Percentiles rank a stretch among this genome's conserved stretches.
Evolutionary conservation across 2,797 vertebrate genomes (phyloP).

Genomic region (Spinibarbus caldwelli): DNA sequence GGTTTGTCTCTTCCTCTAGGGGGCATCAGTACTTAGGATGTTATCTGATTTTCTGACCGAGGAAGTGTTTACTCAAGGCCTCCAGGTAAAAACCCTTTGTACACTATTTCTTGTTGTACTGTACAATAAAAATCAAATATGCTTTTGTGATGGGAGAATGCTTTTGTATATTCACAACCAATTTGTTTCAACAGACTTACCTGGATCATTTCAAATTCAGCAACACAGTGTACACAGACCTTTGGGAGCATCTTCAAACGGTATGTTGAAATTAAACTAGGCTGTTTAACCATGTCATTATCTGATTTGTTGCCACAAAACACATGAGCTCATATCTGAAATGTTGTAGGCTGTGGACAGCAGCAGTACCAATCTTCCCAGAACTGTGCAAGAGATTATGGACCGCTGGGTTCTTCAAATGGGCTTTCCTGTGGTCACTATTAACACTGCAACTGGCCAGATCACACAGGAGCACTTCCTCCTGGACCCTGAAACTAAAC

Average conservation of each 20-base stretch:
- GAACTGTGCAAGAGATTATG: conserved; percentile 79
- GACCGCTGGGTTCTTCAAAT: conserved; percentile 95
- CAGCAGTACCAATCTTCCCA: rapidly evolving
- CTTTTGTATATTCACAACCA: background rate
- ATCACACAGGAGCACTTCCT: conserved; percentile 88
- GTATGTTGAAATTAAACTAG: conserved; percentile 57
- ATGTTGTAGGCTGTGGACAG: conserved; percentile 71
- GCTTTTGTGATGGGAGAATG: background rate
- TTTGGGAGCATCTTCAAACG: conserved; percentile 85
- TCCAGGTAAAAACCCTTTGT: conserved; percentile 77
- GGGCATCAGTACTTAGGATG: conserved; percentile 91
- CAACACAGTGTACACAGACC: conserved; percentile 84
- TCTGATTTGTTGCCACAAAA: background rate
- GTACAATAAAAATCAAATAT: background rate
- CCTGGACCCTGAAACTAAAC: conserved; percentile 74
- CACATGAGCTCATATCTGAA: background rate
- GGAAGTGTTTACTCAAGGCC: conserved; percentile 80
- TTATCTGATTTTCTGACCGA: conserved; percentile 88
- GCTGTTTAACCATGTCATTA: background rate
- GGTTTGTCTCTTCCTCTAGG: conserved; percentile 71
- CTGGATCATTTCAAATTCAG: conserved; percentile 76
- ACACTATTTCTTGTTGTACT: background rate
- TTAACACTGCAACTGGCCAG: conserved; percentile 70
- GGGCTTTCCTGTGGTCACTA: conserved; percentile 90
- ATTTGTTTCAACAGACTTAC: conserved; percentile 81